Conservation (phyloP, 2,888 invertebrate genomes). For the Diarsia rubi region DNA sequence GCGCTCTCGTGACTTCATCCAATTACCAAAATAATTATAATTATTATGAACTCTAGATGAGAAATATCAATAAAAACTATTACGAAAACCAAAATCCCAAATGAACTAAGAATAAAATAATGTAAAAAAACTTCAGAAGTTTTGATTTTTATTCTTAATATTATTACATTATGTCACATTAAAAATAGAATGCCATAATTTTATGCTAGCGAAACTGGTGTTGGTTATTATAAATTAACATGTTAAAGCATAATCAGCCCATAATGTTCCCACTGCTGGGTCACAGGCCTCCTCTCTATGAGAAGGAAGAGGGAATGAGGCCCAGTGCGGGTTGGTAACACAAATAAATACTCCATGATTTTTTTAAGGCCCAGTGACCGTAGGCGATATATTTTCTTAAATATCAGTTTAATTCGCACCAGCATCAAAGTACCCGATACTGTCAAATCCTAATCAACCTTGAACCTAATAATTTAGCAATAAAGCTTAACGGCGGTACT, state of each 20-base stretch:
- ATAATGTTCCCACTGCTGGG: too few species aligned
- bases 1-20: too few species aligned
- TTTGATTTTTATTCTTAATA: neutral
- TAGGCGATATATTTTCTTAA: neutral
- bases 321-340: too few species aligned
- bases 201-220: neutral
- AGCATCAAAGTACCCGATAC: too few species aligned
- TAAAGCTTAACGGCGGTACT: too few species aligned
- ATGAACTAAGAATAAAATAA: neutral
- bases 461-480: too few species aligned
- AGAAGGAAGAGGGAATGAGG: too few species aligned
- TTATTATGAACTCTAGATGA: neutral
- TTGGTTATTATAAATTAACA: neutral
- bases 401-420: neutral
- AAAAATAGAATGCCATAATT: neutral
- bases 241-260: neutral
- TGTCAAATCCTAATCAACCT: too few species aligned
- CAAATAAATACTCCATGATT: neutral
- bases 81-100: neutral
- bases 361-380: neutral
- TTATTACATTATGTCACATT: neutral
- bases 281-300: too few species aligned
- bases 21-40: neutral
- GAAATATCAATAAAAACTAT: neutral
- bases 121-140: neutral